Conservation (phyloP, 1,140 invertebrate species). For the Bombus ignitus region DNA sequence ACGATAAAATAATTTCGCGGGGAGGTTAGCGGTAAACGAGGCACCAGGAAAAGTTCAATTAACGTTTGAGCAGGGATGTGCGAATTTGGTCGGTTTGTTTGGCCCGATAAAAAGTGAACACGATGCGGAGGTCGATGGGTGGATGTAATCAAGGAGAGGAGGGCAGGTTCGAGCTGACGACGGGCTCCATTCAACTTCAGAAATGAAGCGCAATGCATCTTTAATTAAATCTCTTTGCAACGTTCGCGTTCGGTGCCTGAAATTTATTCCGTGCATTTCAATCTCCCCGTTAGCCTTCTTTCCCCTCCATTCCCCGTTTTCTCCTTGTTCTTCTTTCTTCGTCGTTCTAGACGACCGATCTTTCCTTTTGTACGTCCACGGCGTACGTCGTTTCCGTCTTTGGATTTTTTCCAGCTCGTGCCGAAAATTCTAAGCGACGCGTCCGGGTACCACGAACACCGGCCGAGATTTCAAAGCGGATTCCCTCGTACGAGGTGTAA, state of each 20-base stretch:
- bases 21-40: slow-evolving; percentile 1
- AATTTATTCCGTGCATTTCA: slow-evolving; percentile 72
- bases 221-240: slow-evolving; percentile 75
- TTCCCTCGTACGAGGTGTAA: slow-evolving; percentile 55
- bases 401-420: slow-evolving; percentile 54
- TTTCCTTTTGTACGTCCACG: neutral
- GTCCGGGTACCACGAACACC: neutral
- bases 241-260: slow-evolving; percentile 50
- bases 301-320: neutral
- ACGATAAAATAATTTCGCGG: neutral
- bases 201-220: slow-evolving; percentile 75
- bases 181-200: slow-evolving; percentile 70
- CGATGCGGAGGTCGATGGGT: slow-evolving; percentile 30
- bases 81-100: neutral
- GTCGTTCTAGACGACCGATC: neutral
- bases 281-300: slow-evolving; percentile 36
- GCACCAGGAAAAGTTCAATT: slow-evolving; percentile 38
- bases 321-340: neutral
- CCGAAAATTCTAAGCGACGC: slow-evolving; percentile 44
- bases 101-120: slow-evolving; percentile 37
- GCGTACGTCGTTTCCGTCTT: slow-evolving; percentile 40
- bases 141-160: slow-evolving; percentile 63
- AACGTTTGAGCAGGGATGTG: slow-evolving; percentile 34
- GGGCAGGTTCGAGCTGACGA: slow-evolving; percentile 47
- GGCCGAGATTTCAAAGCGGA: slow-evolving; percentile 57